Conservation (phyloP, 2,113 vertebrate genomes). For the Labeo catla region DNA sequence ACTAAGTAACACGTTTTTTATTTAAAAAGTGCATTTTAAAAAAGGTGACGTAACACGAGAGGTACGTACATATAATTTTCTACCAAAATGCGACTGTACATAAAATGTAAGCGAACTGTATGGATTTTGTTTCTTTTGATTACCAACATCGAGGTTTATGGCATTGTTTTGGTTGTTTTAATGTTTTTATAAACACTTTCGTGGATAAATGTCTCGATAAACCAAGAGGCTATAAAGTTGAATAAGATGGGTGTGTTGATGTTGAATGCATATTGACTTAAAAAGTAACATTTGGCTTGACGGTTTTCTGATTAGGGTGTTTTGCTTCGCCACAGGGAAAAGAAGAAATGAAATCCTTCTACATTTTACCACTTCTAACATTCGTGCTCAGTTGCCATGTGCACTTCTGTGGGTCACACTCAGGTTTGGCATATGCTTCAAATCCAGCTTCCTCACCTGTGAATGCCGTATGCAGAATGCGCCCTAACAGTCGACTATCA, state of each 20-base stretch:
- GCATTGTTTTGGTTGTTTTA: neutral
- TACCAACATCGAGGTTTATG: neutral
- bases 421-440: slow-evolving; percentile 33
- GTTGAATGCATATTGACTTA: neutral
- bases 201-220: neutral
- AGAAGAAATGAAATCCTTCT: neutral
- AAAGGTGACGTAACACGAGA: neutral
- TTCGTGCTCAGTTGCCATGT: slow-evolving; percentile 13
- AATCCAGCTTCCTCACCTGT: slow-evolving; percentile 56
- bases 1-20: neutral
- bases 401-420: neutral
- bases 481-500: slow-evolving; percentile 76
- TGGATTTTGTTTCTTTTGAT: neutral
- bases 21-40: neutral
- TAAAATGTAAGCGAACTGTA: neutral
- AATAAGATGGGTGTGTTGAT: neutral
- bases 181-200: neutral
- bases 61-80: neutral
- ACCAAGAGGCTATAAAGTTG: neutral
- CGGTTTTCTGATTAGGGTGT: neutral
- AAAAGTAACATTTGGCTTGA: neutral
- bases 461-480: slow-evolving; percentile 79
- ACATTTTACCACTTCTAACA: neutral
- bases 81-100: neutral
- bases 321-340: slow-evolving; percentile 18